These are phyloP conservation scores for Lordiphosa andalusiaca DNA, from an alignment of 2,888 invertebrate genomes.

Conservation along the genomic window DNA sequence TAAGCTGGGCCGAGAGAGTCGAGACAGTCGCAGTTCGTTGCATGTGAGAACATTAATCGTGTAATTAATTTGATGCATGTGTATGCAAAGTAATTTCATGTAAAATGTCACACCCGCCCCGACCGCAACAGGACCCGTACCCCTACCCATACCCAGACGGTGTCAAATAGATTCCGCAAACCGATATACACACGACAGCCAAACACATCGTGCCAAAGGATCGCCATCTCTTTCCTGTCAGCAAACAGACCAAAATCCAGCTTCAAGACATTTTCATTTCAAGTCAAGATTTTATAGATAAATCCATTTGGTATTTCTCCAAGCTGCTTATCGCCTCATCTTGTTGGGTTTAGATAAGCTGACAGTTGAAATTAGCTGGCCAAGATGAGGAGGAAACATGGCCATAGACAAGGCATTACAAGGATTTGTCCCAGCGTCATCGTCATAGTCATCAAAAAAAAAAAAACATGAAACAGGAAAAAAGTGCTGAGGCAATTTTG, in stretches of 20 bases:
- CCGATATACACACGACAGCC: constrained; percentile 61
- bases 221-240: constrained; percentile 46
- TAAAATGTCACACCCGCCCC: constrained; percentile 73
- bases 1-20: constrained; percentile 34
- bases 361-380: constrained; percentile 78
- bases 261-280: constrained; percentile 68
- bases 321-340: constrained; percentile 68
- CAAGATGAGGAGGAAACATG: constrained; percentile 62
- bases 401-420: constrained; percentile 73
- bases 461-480: constrained; percentile 1
- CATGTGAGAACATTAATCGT: constrained; percentile 80
- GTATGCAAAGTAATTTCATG: constrained; percentile 79
- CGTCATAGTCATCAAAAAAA: constrained; percentile 7
- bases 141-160: constrained; percentile 30
- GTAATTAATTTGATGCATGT: constrained; percentile 81
- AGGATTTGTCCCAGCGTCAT: constrained; percentile 53
- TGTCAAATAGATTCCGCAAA: constrained; percentile 71
- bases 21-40: constrained; percentile 31
- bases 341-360: constrained; percentile 76
- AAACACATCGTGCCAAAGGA: constrained; percentile 45
- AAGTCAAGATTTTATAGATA: constrained; percentile 66
- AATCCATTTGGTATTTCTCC: constrained; percentile 2
- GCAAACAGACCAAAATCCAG: constrained; percentile 24
- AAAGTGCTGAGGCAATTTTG: constrained; percentile 23
- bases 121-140: constrained; percentile 8